Percentiles rank a stretch among this genome's conserved stretches.
These are phyloP conservation scores for Elymnias hypermnestra DNA, from an alignment of 1,140 invertebrate species.

Conservation along the genomic window DNA sequence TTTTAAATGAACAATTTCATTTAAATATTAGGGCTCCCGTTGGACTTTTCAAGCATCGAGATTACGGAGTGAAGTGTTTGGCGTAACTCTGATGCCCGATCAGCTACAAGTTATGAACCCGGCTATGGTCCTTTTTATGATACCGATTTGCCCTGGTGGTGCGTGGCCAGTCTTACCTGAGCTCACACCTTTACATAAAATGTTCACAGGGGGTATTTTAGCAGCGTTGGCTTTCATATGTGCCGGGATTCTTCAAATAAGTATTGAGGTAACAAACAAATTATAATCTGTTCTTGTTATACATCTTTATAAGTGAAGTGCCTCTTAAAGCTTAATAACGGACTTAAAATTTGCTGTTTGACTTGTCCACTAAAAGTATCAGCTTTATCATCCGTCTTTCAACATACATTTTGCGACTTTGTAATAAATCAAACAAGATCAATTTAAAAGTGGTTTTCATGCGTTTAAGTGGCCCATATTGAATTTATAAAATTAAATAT, in stretches of 20 bases:
- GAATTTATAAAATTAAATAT: too few species aligned
- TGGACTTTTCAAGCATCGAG: slow-evolving; percentile 86
- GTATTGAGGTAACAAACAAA: slow-evolving; percentile 64
- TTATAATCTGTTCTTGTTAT: too few species aligned
- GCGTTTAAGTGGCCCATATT: too few species aligned
- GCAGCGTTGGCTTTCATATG: slow-evolving; percentile 85
- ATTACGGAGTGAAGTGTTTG: slow-evolving; percentile 79
- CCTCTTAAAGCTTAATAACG: too few species aligned
- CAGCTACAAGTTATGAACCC: slow-evolving; percentile 85
- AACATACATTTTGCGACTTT: too few species aligned
- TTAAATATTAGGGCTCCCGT: slow-evolving; percentile 77
- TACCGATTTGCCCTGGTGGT: slow-evolving; percentile 81
- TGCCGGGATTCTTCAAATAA: slow-evolving; percentile 59
- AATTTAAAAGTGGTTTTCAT: too few species aligned
- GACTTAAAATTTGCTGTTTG: too few species aligned
- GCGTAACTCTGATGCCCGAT: slow-evolving; percentile 78
- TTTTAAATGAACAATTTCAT: neutral
- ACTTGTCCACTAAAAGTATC: too few species aligned
- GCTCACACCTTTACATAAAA: slow-evolving; percentile 82
- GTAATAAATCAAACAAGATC: too few species aligned
- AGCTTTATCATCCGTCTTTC: too few species aligned
- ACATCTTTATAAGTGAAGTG: too few species aligned
- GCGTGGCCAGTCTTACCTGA: slow-evolving; percentile 78
- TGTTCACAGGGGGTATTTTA: slow-evolving; percentile 87
- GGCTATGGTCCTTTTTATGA: slow-evolving; percentile 81